Percentiles rank a stretch among this genome's conserved stretches.
Evolutionary conservation across 2,113 vertebrate species (phyloP).

Genomic region (Corythaeola cristata): DNA sequence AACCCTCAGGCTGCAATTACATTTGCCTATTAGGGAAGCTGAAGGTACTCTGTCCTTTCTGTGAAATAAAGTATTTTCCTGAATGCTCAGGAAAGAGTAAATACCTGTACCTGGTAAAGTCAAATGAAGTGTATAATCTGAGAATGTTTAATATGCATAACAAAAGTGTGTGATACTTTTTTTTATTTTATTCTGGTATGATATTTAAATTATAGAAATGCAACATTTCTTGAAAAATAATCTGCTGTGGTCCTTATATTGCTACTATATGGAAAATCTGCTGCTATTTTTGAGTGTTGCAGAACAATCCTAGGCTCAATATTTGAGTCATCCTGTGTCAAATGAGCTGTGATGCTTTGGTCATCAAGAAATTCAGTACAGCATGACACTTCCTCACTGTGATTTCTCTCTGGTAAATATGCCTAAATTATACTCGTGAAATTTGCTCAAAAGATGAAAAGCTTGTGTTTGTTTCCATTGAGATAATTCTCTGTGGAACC

Average conservation of each 20-base stretch:
- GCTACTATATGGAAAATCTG: neutral
- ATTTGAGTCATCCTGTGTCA: slow-evolving; percentile 1
- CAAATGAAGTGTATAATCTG: neutral
- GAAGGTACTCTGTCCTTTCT: neutral
- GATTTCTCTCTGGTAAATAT: neutral
- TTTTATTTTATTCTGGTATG: neutral
- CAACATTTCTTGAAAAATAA: neutral
- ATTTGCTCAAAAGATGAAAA: neutral
- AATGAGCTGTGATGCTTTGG: neutral
- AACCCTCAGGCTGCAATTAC: neutral
- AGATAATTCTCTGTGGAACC: neutral
- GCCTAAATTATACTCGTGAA: neutral
- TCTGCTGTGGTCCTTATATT: neutral
- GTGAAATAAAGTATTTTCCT: neutral
- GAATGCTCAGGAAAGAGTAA: neutral
- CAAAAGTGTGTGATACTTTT: neutral
- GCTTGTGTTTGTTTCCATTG: neutral
- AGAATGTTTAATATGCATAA: neutral
- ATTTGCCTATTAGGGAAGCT: neutral
- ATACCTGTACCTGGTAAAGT: neutral
- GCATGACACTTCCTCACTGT: rapidly evolving
- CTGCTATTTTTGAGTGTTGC: neutral
- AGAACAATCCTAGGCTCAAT: neutral
- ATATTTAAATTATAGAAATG: neutral
- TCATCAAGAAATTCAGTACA: neutral